These are phyloP conservation scores for Babyrousa celebensis DNA, from an alignment of 2,797 vertebrate genomes.

Conservation along the genomic window DNA sequence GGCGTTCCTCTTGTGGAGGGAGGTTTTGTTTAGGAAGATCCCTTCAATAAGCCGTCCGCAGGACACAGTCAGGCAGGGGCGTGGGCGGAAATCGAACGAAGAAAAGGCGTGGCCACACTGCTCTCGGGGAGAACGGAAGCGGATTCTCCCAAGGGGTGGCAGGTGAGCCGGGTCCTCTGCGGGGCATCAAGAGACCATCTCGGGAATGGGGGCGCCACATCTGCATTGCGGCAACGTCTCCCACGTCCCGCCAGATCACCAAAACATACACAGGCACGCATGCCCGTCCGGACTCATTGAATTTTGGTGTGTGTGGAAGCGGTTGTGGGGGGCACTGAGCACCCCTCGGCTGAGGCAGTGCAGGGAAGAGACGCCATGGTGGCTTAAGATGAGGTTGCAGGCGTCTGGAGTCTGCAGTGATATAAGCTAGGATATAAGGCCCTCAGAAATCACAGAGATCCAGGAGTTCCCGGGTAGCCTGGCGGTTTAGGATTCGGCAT, in stretches of 20 bases:
- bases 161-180: background rate
- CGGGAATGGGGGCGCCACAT: background rate
- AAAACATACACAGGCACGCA: background rate
- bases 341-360: background rate
- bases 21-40: conserved; percentile 51
- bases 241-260: background rate
- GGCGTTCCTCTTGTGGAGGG: background rate
- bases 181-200: background rate
- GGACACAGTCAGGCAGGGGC: background rate
- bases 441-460: conserved; percentile 49
- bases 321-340: background rate
- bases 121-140: background rate
- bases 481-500: no score
- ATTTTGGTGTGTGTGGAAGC: background rate
- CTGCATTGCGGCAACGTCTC: background rate
- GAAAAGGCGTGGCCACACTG: background rate
- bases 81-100: background rate
- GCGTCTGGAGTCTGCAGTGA: background rate
- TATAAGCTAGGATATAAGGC: background rate
- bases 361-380: background rate
- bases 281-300: background rate
- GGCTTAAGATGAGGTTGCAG: conserved; percentile 56
- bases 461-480: background rate
- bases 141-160: background rate
- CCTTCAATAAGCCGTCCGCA: conserved; percentile 6